phyloP scores from a whole-genome alignment of 2,113 vertebrate genomes.

The Corythoichthys haematopterus region DNA sequence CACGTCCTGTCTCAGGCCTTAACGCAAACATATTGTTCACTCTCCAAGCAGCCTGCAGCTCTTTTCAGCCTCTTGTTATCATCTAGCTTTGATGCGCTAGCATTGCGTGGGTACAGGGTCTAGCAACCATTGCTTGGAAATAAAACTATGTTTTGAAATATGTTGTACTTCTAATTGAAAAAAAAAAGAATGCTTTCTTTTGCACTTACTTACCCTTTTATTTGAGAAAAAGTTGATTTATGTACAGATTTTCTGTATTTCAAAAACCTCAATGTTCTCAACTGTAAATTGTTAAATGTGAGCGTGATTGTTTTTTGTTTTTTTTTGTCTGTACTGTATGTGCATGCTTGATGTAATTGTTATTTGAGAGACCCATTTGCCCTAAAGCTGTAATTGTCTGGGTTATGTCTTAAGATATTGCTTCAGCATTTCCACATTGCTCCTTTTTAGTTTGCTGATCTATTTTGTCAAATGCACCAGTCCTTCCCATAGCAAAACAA shows the following conservation, averaged over 20 bases:
- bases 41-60: constrained; percentile 49
- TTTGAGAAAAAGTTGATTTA: not conserved
- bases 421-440: too few species aligned
- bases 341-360: too few species aligned
- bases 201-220: not conserved
- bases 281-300: too few species aligned
- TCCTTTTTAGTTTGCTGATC: too few species aligned
- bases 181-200: too few species aligned
- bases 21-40: constrained; percentile 68
- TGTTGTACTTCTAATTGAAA: not conserved
- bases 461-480: too few species aligned
- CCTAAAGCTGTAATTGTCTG: too few species aligned
- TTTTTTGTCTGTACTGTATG: too few species aligned
- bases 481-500: too few species aligned
- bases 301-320: too few species aligned
- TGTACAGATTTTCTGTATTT: not conserved
- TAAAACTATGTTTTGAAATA: not conserved
- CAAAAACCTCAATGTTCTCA: not conserved
- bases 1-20: constrained; percentile 57
- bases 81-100: constrained; percentile 17
- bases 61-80: constrained; percentile 21
- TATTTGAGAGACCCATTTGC: too few species aligned
- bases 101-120: constrained; percentile 4
- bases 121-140: not conserved
- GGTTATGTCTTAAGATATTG: too few species aligned